phyloP scores from a whole-genome alignment of 2,113 vertebrate genomes.

The Pampusana beccarii region DNA sequence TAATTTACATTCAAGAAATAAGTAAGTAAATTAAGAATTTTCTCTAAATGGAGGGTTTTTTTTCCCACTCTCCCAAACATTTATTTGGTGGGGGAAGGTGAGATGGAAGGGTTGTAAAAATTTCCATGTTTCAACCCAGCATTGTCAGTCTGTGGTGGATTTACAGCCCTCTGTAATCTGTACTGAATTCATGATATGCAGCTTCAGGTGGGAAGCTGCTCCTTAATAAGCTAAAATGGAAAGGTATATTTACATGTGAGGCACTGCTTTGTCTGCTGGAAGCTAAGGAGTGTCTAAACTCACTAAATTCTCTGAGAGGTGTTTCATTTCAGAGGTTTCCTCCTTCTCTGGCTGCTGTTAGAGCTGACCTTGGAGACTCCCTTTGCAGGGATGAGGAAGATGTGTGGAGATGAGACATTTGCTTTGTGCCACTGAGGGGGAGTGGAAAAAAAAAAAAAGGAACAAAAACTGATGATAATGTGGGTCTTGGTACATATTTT shows the following conservation, averaged over 20 bases:
- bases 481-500: neutral
- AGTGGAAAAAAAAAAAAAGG: no score
- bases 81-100: neutral
- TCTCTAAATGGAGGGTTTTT: neutral
- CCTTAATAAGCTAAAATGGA: neutral
- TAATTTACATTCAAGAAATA: neutral
- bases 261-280: neutral
- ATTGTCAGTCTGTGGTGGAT: neutral
- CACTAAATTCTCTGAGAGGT: neutral
- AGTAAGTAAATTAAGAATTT: neutral
- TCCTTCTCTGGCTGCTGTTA: neutral
- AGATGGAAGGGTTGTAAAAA: neutral
- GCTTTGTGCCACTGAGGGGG: neutral
- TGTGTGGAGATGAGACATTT: neutral
- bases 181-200: neutral
- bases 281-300: neutral
- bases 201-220: neutral
- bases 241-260: neutral
- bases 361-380: neutral
- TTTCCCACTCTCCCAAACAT: accelerated
- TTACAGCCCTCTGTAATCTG: neutral
- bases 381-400: neutral
- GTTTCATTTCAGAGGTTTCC: neutral
- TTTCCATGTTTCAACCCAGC: neutral
- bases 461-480: neutral